Conservation (phyloP, 2,113 vertebrate species). For the Anhinga rufa region DNA sequence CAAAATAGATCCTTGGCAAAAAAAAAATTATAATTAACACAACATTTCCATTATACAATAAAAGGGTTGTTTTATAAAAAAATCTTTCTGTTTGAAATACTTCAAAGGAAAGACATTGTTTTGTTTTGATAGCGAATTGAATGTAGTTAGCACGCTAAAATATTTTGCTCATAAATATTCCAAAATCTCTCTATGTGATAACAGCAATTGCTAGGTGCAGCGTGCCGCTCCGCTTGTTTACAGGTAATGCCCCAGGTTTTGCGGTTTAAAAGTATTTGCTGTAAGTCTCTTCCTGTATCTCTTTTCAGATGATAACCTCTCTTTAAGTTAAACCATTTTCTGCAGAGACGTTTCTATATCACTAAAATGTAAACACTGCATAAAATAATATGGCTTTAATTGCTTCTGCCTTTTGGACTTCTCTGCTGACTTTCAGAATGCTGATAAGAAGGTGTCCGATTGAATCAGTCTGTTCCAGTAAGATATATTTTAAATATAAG, state of each 20-base stretch:
- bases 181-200: not conserved
- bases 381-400: not conserved
- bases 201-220: not conserved
- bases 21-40: not conserved
- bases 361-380: not conserved
- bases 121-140: not conserved
- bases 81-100: not conserved
- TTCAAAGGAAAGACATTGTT: conserved; percentile 14
- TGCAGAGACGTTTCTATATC: not conserved
- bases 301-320: not conserved
- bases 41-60: not conserved
- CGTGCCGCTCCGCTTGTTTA: not conserved
- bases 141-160: not conserved
- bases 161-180: not conserved
- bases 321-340: not conserved
- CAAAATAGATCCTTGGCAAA: not conserved
- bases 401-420: not conserved
- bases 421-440: not conserved
- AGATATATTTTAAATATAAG: not conserved
- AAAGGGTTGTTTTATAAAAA: not conserved
- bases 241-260: not conserved
- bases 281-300: not conserved
- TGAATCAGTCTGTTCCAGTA: not conserved
- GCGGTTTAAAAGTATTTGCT: not conserved
- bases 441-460: not conserved